A percentile compares a stretch with the other conserved stretches of the same genome.
These are phyloP conservation scores for Dipus sagitta DNA, from an alignment of 2,797 vertebrate species.

Conservation along the genomic window DNA sequence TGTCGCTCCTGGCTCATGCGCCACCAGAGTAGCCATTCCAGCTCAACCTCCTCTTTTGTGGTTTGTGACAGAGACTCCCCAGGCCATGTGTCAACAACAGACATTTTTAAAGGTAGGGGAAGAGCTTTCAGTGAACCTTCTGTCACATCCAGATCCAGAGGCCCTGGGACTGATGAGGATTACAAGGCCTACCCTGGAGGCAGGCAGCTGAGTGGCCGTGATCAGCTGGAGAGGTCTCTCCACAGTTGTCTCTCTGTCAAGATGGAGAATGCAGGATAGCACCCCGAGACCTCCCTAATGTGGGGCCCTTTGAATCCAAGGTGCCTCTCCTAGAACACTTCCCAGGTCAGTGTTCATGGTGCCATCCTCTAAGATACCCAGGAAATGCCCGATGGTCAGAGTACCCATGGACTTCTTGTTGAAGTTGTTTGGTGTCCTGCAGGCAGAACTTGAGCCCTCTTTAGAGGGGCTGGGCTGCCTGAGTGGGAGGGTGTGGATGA, in stretches of 20 bases:
- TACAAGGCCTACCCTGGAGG: not conserved
- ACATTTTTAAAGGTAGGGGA: not conserved
- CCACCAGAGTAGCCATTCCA: conserved; percentile 2
- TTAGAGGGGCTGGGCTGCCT: not conserved
- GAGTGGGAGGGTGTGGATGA: not conserved
- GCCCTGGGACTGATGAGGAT: not conserved
- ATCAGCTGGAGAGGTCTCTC: not conserved
- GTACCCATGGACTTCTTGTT: not conserved
- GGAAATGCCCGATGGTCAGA: not conserved
- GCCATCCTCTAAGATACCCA: not conserved
- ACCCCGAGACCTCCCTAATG: not conserved
- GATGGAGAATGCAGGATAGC: conserved; percentile 63
- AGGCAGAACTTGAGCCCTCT: not conserved
- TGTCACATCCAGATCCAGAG: not conserved
- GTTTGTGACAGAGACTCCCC: not conserved
- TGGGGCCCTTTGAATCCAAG: not conserved
- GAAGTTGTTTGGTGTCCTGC: not conserved
- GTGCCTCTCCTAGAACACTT: not conserved
- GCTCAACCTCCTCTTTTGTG: not conserved
- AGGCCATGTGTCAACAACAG: not conserved
- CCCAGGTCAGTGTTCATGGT: not conserved
- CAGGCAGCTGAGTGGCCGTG: not conserved
- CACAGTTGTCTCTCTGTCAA: conserved; percentile 35
- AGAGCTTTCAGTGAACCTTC: not conserved
- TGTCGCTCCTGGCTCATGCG: conserved; percentile 39